Evolutionary conservation across 2,113 vertebrate genomes (phyloP).

Genomic region (Thunnus thynnus): DNA sequence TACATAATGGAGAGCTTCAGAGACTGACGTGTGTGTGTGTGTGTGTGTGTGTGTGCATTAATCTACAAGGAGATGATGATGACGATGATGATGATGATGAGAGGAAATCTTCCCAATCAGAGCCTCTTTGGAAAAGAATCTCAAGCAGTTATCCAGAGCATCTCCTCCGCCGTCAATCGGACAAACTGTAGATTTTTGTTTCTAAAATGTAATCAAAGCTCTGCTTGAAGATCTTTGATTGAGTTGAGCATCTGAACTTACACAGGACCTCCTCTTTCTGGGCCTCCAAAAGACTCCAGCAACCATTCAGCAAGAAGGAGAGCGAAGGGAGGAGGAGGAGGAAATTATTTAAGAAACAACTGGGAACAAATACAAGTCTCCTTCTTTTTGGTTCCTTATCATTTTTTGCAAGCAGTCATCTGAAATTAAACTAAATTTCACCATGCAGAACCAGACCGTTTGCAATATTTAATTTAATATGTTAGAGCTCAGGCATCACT

Average conservation of each 20-base stretch:
- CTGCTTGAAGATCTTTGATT: conserved; percentile 45
- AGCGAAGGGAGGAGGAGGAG: background rate
- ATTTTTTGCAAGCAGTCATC: background rate
- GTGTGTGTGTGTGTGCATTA: conserved; percentile 9
- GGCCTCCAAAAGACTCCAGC: background rate
- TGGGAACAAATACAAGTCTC: conserved; percentile 7
- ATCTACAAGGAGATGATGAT: background rate
- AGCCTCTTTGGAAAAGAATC: conserved; percentile 27
- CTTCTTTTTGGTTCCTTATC: background rate
- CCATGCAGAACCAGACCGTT: too few species aligned
- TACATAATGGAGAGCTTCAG: conserved; percentile 15
- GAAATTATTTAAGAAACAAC: background rate
- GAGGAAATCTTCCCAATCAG: conserved; percentile 49
- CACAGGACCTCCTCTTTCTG: conserved; percentile 32
- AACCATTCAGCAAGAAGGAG: background rate
- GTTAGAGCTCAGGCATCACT: too few species aligned
- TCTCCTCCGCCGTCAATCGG: conserved; percentile 13
- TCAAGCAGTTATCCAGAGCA: background rate
- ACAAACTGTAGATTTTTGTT: conserved; percentile 20
- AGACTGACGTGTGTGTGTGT: background rate
- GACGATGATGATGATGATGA: conserved; percentile 21
- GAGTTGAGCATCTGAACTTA: background rate
- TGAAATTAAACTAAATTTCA: background rate
- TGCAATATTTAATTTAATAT: too few species aligned
- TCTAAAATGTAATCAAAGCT: conserved; percentile 55